Base-by-base conservation (phyloP, 2,797 vertebrate genomes). In the Delichon dasypus region DNA sequence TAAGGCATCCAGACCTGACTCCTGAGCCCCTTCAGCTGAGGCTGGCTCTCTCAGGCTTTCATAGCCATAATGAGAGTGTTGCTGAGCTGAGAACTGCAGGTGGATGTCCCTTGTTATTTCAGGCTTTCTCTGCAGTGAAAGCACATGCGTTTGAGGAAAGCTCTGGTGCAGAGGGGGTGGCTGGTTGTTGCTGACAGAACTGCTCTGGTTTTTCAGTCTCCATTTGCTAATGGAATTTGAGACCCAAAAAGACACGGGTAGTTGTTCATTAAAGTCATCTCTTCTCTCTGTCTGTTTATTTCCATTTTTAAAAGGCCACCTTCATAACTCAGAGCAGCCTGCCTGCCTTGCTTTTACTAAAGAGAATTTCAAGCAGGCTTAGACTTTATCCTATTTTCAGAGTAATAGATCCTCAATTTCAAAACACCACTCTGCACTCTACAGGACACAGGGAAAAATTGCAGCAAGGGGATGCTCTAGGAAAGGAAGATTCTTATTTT, bases 231-330 rank as follows among this genome's bases (percentile, higher is more conserved):
- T 82, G 65, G 80, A 93, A 95, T 62, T 65, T 32, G 53, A 91
- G 85, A 93, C 55, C 57, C 45, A 90, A 88, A 90, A 93, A 87
- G 89, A 90, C 58, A 75, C 1, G 0, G 16, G 44, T 47, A 86
- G 77, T 53, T 94, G 93, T 94, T 94, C 93, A 94, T 94, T 96
- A 90, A 94, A 95, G 80, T 93, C 77, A 79, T 90, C 83, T 90
- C 77, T 77, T 77, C 72, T 40, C 74, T 87, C 88, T 95, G 54
- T 68, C 76, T 95, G 93, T 94, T 95, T 96, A 96, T 96, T 95
- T 97, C 95, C 93, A 94, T 96, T 96, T 96, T 96, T 94, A 94
- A 97, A 97, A 97, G 96, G 95, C 95, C 96, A 94, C 71, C 75
- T 95, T 96, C 95, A 94, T 96, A 96, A 97, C 88, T 95, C 96